Base-by-base conservation (phyloP, 2,113 vertebrate species). In the Albula goreensis region DNA sequence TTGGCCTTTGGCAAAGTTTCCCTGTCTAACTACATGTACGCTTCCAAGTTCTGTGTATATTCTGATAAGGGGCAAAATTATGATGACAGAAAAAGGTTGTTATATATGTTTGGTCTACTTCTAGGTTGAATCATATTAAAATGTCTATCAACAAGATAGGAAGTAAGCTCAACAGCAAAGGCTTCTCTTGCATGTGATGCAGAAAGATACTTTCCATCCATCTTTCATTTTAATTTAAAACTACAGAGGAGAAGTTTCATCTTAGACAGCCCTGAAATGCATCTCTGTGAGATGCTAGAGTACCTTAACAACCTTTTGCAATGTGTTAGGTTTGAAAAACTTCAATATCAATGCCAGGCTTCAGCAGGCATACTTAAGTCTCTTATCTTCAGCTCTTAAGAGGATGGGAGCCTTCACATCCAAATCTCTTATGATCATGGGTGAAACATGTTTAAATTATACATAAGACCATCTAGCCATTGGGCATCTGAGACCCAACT, bases 371-470 rank as follows among this genome's bases (percentile, higher is more conserved):
- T 53, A 84, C 56, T 74, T 78, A 48, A 89, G 70, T 83, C 49
- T 84, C 86, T 88, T 51, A 86, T 89, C 83, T 88, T 85, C 83
- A 83, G 80, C 83, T 88, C 78, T 81, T 74, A 19, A 86, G 78
- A 86, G 85, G 80, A 7, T 78, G 86, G 17, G 31, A 77, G 60
- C 85, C 80, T 80, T 88, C 78, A 90, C 83, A 63, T 86, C 86
- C 41, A 22, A 89, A 85, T 50, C n/a, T 66, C 89, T 56, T 89
- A 60, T 88, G 88, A 89, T 86, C 78, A 81, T 56, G 78, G 74
- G 78, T 83, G 77, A 88, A 88, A 83, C 86, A 79, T 86, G 81
- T 85, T 78, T 90, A 86, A 90, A 90, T 90, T 86, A 90, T 83
- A 86, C 80, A 86, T 89, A 80, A 83, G 80, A 81, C 50, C 25